phyloP scores from a whole-genome alignment of 2,888 invertebrate species.

The Holacanthella duospinosa region DNA sequence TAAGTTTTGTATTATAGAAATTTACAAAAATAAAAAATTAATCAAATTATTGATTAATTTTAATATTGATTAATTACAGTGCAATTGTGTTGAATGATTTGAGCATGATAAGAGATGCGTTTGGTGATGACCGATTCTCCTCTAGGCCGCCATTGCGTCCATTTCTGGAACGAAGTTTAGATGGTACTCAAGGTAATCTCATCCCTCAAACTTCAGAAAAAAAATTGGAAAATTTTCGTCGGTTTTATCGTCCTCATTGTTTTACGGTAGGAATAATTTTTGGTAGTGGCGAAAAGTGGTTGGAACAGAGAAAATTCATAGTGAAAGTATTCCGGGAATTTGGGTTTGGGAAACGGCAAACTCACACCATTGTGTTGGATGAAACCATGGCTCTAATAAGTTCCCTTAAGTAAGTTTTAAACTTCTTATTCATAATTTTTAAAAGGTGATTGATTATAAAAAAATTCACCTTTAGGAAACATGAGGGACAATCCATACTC shows the following conservation, averaged over 20 bases:
- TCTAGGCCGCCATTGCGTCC: constrained; percentile 20
- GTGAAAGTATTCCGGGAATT: constrained; percentile 12
- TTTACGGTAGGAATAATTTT: constrained; percentile 13
- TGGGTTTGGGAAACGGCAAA: constrained; percentile 16
- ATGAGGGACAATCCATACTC: constrained; percentile 4
- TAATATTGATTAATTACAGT: constrained; percentile 6
- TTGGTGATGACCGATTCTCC: constrained; percentile 17
- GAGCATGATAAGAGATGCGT: constrained; percentile 19
- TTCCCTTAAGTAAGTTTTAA: too few species aligned
- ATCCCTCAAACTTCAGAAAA: too few species aligned
- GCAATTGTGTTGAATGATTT: constrained; percentile 16
- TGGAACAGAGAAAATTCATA: constrained; percentile 17
- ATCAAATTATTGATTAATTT: not conserved
- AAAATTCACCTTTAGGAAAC: constrained; percentile 11
- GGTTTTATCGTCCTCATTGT: not conserved
- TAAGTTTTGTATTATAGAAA: not conserved
- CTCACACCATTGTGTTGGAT: constrained; percentile 14
- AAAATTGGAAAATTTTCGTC: not conserved
- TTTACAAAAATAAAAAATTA: too few species aligned
- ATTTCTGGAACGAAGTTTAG: constrained; percentile 20
- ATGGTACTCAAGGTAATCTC: constrained; percentile 17
- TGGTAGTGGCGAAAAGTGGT: constrained; percentile 17
- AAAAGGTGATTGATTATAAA: too few species aligned
- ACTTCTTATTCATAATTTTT: too few species aligned
- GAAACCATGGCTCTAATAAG: constrained; percentile 12